Percentiles rank a stretch among this genome's conserved stretches.
phyloP scores from a whole-genome alignment of 2,888 invertebrate genomes.

The Dusona sp. region DNA sequence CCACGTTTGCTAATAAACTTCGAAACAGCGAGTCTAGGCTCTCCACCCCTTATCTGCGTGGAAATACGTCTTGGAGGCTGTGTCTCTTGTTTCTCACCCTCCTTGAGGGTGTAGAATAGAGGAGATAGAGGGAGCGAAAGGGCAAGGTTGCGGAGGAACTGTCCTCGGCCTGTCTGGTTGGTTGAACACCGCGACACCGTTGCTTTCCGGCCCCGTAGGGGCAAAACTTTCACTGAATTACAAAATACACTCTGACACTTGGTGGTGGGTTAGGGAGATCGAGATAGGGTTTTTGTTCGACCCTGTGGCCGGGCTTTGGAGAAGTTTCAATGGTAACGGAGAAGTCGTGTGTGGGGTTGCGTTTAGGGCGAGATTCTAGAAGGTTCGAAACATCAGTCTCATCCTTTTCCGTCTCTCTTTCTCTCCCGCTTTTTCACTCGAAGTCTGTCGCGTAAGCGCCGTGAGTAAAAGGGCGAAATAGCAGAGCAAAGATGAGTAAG shows the following conservation, averaged over 20 bases:
- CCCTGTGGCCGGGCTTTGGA: conserved; percentile 18
- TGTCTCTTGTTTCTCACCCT: conserved; percentile 54
- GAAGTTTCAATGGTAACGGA: conserved; percentile 61
- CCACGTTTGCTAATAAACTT: conserved; percentile 66
- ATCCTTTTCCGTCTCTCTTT: background rate
- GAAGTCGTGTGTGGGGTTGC: conserved; percentile 51
- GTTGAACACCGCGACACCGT: conserved; percentile 62
- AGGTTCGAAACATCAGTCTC: conserved; percentile 29
- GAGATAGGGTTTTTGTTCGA: conserved; percentile 53
- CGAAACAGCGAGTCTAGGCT: conserved; percentile 46
- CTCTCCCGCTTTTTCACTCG: background rate
- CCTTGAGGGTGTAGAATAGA: conserved; percentile 37
- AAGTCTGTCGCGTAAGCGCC: background rate
- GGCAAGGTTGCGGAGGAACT: conserved; percentile 43
- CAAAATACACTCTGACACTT: conserved; percentile 70
- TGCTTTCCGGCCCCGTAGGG: conserved; percentile 60
- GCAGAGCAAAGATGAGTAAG: background rate
- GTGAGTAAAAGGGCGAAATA: conserved; percentile 34
- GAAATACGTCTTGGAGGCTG: conserved; percentile 53
- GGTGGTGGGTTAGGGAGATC: conserved; percentile 39
- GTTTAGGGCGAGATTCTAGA: conserved; percentile 16
- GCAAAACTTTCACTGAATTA: conserved; percentile 69
- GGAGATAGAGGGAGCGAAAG: conserved; percentile 46
- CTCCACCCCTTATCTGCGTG: conserved; percentile 27
- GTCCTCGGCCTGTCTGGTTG: conserved; percentile 65